A percentile compares a stretch with the other conserved stretches of the same genome.
Evolutionary conservation across 35 echinoderm and acorn worm species (phyloP).

Genomic region (Ophioderma brevispina): DNA sequence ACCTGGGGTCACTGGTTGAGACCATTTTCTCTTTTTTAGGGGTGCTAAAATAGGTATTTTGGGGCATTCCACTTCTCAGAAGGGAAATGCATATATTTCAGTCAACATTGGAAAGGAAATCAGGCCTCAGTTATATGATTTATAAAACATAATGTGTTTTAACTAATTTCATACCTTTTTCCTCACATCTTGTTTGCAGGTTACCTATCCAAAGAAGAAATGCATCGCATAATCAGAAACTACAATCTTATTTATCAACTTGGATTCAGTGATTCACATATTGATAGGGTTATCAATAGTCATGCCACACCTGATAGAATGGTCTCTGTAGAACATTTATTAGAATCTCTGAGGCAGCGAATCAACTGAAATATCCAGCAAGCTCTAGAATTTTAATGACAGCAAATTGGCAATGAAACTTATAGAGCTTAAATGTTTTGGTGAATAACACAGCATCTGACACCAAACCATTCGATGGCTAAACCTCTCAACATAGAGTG

Average conservation of each 20-base stretch:
- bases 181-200: slow-evolving; percentile 38
- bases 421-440: no score
- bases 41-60: no score
- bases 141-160: not conserved
- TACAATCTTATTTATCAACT: slow-evolving; percentile 98
- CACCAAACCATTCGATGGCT: no score
- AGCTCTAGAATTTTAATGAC: no score
- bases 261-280: slow-evolving; percentile 29
- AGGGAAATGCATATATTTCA: no score
- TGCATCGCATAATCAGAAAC: slow-evolving; percentile 78
- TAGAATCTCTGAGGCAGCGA: slow-evolving; percentile 65
- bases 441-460: no score
- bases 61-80: no score
- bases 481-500: no score
- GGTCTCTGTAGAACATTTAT: slow-evolving; percentile 78
- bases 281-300: slow-evolving; percentile 46
- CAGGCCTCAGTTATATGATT: not conserved
- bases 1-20: no score
- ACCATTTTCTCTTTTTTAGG: no score
- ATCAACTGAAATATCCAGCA: not conserved
- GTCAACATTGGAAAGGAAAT: no score
- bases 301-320: not conserved
- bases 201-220: slow-evolving; percentile 80
- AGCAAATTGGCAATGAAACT: no score
- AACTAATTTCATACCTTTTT: not conserved